phyloP scores from a whole-genome alignment of 2,113 vertebrate species.

The Scophthalmus maximus region DNA sequence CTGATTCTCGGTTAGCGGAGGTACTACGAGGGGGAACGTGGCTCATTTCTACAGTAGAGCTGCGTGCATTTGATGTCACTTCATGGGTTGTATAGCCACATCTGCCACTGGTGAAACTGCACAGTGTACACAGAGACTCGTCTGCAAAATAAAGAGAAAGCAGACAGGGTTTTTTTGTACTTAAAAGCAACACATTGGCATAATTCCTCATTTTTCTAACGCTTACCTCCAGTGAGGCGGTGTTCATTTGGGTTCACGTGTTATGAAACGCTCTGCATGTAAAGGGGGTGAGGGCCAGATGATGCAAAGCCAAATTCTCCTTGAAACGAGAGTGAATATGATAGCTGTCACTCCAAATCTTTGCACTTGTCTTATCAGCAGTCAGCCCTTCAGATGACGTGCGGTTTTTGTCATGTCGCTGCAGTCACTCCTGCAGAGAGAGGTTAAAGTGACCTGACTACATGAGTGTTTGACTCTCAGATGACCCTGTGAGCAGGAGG shows the following conservation, averaged over 20 bases:
- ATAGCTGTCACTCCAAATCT: constrained; percentile 41
- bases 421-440: constrained; percentile 32
- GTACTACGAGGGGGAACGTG: constrained; percentile 38
- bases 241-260: background rate
- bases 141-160: background rate
- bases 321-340: constrained; percentile 42
- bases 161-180: background rate
- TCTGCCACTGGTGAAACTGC: constrained; percentile 1
- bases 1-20: constrained; percentile 62
- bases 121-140: background rate
- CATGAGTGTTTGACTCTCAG: constrained; percentile 39
- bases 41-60: constrained; percentile 35
- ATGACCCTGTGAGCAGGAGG: constrained; percentile 25
- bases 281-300: constrained; percentile 4
- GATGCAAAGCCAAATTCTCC: background rate
- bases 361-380: constrained; percentile 28
- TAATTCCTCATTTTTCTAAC: background rate
- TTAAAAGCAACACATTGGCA: background rate
- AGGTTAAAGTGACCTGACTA: constrained; percentile 55
- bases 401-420: constrained; percentile 39
- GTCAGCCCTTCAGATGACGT: constrained; percentile 24
- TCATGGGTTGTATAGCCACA: constrained; percentile 5
- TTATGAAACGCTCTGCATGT: background rate
- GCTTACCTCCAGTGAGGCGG: background rate
- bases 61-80: constrained; percentile 8